Percentiles rank a stretch among this genome's conserved stretches.
These are phyloP conservation scores for Grantiella picta DNA, from an alignment of 2,113 vertebrate genomes.

Conservation along the genomic window DNA sequence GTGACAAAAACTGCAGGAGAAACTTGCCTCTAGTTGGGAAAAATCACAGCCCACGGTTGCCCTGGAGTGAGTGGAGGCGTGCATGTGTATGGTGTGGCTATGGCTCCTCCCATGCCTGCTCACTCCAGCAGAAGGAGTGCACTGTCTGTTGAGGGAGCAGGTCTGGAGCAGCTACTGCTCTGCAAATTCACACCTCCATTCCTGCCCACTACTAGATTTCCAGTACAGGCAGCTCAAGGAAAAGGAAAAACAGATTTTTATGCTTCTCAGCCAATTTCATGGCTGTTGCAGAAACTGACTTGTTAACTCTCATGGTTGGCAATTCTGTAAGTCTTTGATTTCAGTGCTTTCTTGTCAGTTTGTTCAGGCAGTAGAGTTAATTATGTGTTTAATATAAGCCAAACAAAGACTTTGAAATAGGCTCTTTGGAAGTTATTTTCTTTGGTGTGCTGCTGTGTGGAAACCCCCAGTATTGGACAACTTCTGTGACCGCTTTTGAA, in stretches of 20 bases:
- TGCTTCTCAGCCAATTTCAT: not conserved
- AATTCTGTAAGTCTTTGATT: not conserved
- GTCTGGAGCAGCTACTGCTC: not conserved
- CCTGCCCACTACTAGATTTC: not conserved
- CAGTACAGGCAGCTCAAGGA: not conserved
- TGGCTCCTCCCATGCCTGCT: not conserved
- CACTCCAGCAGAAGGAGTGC: rapidly evolving
- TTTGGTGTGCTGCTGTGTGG: not conserved
- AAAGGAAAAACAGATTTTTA: not conserved
- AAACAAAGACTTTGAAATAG: not conserved
- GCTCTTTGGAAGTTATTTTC: not conserved
- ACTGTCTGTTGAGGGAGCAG: not conserved
- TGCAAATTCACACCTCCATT: not conserved
- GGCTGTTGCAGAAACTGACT: not conserved
- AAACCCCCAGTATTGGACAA: not conserved
- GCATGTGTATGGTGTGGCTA: not conserved
- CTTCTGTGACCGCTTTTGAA: not conserved
- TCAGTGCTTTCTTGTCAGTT: not conserved
- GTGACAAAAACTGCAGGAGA: not conserved
- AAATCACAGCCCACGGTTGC: rapidly evolving
- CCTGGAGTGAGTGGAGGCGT: rapidly evolving
- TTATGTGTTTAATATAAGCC: not conserved
- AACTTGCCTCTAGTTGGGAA: not conserved
- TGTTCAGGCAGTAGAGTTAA: not conserved
- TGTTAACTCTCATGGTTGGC: not conserved